Conservation (phyloP, 2,113 vertebrate species). For the Scomber scombrus region DNA sequence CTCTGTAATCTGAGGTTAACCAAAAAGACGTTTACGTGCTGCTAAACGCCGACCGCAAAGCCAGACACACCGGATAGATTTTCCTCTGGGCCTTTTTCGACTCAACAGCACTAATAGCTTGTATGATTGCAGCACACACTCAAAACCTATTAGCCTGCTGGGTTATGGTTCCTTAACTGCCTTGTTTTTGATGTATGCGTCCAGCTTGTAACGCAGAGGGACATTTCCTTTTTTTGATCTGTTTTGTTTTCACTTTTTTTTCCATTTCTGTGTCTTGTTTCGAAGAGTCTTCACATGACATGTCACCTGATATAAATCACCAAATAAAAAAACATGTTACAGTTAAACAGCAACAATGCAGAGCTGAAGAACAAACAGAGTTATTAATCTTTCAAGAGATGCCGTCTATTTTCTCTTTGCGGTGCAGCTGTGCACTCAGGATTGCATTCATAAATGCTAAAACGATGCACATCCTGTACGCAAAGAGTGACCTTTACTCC, state of each 20-base stretch:
- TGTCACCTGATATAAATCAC: conserved; percentile 46
- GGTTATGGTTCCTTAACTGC: conserved; percentile 21
- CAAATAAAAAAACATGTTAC: conserved; percentile 31
- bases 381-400: conserved; percentile 67
- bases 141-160: conserved; percentile 48
- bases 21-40: conserved; percentile 49
- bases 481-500: conserved; percentile 48
- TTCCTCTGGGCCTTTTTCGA: conserved; percentile 33
- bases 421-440: conserved; percentile 21
- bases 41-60: conserved; percentile 41
- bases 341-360: conserved; percentile 30
- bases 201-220: background rate
- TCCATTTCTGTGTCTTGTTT: conserved; percentile 3
- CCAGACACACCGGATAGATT: conserved; percentile 31
- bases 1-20: conserved; percentile 79
- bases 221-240: conserved; percentile 10
- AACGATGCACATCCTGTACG: conserved; percentile 22
- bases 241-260: conserved; percentile 3
- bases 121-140: conserved; percentile 51
- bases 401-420: conserved; percentile 17
- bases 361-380: conserved; percentile 33
- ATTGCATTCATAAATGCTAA: conserved; percentile 38
- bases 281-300: conserved; percentile 31
- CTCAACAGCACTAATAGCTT: conserved; percentile 48
- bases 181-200: conserved; percentile 21